phyloP scores from a whole-genome alignment of 2,888 invertebrate genomes.

The Magallana nippona region DNA sequence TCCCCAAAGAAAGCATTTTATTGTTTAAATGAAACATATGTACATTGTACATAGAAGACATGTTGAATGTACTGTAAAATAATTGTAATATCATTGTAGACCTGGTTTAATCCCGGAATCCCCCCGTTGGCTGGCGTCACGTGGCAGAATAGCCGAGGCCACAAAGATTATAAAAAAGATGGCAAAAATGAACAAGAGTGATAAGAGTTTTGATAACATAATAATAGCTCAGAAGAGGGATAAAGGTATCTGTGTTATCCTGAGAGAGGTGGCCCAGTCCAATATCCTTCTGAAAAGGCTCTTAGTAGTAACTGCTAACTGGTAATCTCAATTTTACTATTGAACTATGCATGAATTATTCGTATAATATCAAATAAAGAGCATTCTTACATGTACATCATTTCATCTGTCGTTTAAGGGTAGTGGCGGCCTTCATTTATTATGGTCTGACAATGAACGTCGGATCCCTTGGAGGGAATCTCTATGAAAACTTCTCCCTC shows the following conservation, averaged over 20 bases:
- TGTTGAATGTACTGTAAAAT: too few species aligned
- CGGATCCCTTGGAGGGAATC: slow-evolving; percentile 20
- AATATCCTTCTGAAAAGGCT: background rate
- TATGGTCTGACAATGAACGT: slow-evolving; percentile 25
- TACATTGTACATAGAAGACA: too few species aligned
- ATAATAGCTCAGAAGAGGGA: background rate
- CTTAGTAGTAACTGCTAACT: background rate
- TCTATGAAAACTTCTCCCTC: slow-evolving; percentile 22
- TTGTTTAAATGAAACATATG: too few species aligned
- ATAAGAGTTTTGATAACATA: background rate
- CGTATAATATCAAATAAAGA: too few species aligned
- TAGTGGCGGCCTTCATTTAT: slow-evolving; percentile 5
- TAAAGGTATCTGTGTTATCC: background rate
- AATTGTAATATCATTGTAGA: background rate
- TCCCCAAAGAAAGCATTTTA: too few species aligned
- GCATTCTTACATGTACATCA: background rate
- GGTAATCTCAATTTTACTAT: background rate
- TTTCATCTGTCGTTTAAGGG: background rate
- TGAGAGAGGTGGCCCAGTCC: background rate
- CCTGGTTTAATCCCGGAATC: slow-evolving; percentile 3
- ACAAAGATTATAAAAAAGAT: background rate
- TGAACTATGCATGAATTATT: too few species aligned
- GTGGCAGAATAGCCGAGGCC: background rate
- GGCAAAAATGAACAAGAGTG: background rate
- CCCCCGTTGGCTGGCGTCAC: background rate